phyloP scores from a whole-genome alignment of 2,888 invertebrate species.

The Idaea dimidiata region DNA sequence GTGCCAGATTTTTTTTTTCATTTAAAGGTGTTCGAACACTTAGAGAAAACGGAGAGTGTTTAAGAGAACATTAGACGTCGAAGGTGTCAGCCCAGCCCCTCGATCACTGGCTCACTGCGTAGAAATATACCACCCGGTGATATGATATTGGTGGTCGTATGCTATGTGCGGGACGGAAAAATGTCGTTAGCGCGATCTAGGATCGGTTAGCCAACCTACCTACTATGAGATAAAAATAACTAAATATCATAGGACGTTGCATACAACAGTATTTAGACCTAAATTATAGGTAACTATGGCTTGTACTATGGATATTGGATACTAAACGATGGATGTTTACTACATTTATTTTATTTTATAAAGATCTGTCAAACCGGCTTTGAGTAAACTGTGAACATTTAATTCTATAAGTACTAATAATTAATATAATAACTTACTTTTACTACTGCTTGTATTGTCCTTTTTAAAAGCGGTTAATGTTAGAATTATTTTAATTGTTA shows the following conservation, averaged over 20 bases:
- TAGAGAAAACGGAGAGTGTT: constrained; percentile 55
- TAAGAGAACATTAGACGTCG: constrained; percentile 44
- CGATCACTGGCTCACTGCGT: constrained; percentile 63
- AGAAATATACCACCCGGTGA: constrained; percentile 58
- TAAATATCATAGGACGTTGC: neutral
- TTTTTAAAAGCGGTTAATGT: too few species aligned
- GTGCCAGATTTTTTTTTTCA: constrained; percentile 63
- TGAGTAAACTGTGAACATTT: too few species aligned
- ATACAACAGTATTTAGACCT: too few species aligned
- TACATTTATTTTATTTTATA: too few species aligned
- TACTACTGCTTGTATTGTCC: too few species aligned
- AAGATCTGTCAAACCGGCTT: too few species aligned
- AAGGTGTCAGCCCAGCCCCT: constrained; percentile 57
- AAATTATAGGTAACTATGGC: too few species aligned
- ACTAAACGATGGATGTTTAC: too few species aligned
- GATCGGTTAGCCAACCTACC: constrained; percentile 8
- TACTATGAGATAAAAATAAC: neutral
- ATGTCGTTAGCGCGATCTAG: constrained; percentile 53
- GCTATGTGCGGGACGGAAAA: constrained; percentile 14
- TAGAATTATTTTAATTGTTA: too few species aligned
- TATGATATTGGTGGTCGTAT: neutral
- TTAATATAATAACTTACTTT: too few species aligned
- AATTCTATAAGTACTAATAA: too few species aligned
- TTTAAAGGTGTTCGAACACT: constrained; percentile 59
- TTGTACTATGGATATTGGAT: too few species aligned